These are phyloP conservation scores for Drosophila tropicalis DNA, from an alignment of 1,140 invertebrate genomes.

Conservation along the genomic window DNA sequence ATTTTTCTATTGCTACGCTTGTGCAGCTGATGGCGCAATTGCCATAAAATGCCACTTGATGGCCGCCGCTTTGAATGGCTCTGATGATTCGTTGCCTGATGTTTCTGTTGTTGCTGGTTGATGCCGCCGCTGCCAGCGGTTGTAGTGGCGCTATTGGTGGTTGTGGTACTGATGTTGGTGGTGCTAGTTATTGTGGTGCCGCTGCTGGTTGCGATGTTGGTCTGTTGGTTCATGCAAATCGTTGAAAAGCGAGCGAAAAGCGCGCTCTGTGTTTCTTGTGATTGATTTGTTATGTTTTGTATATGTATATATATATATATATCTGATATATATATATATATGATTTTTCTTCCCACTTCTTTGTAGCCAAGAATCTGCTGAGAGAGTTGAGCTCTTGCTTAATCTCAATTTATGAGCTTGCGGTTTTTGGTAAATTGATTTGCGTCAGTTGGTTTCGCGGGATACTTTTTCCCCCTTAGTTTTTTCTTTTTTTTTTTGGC, in stretches of 20 bases:
- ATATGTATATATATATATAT: constrained; percentile 3
- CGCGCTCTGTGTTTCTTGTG: constrained; percentile 38
- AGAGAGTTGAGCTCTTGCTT: constrained; percentile 49
- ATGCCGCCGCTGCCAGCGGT: constrained; percentile 28
- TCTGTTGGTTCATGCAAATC: constrained; percentile 78
- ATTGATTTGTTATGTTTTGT: constrained; percentile 74
- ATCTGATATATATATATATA: background rate
- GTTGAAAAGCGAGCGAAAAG: constrained; percentile 54
- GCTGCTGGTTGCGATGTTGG: constrained; percentile 35
- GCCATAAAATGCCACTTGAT: constrained; percentile 74
- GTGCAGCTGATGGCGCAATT: constrained; percentile 78
- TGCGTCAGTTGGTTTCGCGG: constrained; percentile 65
- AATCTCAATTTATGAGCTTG: constrained; percentile 79
- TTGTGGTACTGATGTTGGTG: constrained; percentile 11
- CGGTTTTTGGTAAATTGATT: constrained; percentile 73
- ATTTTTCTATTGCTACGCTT: constrained; percentile 82
- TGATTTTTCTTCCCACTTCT: background rate
- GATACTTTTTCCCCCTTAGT: background rate
- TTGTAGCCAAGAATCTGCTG: constrained; percentile 19
- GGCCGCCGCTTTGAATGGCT: constrained; percentile 50
- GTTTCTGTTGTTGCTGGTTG: constrained; percentile 26
- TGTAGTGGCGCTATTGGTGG: constrained; percentile 21
- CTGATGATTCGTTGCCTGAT: constrained; percentile 30
- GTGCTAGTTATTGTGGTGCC: constrained; percentile 25
- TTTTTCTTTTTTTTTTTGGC: background rate